A percentile compares a stretch with the other conserved stretches of the same genome.
phyloP scores from a whole-genome alignment of 2,113 vertebrate genomes.

The Calidris pygmaea region DNA sequence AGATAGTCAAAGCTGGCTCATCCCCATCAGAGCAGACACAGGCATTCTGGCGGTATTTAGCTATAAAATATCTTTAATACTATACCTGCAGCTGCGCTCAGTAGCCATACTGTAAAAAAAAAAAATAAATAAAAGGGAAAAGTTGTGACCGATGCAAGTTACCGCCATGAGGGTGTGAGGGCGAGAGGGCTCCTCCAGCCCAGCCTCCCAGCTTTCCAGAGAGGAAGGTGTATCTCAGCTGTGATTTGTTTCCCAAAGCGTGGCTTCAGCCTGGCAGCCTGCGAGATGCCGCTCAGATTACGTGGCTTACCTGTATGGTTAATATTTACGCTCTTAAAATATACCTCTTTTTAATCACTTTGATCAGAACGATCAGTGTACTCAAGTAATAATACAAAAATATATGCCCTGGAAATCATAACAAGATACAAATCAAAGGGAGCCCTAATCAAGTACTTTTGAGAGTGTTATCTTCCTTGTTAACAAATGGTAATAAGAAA shows the following conservation, averaged over 20 bases:
- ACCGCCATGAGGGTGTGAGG: neutral
- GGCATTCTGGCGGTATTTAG: neutral
- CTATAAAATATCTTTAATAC: neutral
- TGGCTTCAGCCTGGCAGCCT: neutral
- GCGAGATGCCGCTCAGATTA: neutral
- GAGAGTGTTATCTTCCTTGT: constrained; percentile 66
- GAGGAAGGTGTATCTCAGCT: accelerated
- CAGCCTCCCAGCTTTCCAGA: neutral
- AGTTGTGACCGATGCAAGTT: neutral
- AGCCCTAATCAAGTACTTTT: constrained; percentile 64
- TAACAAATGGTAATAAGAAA: constrained; percentile 73
- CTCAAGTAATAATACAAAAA: constrained; percentile 52
- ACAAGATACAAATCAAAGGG: constrained; percentile 63
- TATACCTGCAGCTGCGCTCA: too few species aligned
- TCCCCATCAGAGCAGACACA: accelerated
- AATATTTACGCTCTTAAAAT: constrained; percentile 31
- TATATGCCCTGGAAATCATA: constrained; percentile 42
- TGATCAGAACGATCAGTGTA: constrained; percentile 32
- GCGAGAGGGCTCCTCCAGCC: neutral
- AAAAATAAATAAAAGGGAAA: neutral
- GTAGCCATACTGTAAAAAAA: neutral
- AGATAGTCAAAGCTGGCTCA: neutral
- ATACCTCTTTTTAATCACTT: constrained; percentile 27
- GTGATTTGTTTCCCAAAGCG: neutral
- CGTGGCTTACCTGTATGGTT: constrained; percentile 30